Percentiles rank a stretch among this genome's conserved stretches.
Conservation (phyloP, 2,113 vertebrate species). For the Jaculus jaculus region DNA sequence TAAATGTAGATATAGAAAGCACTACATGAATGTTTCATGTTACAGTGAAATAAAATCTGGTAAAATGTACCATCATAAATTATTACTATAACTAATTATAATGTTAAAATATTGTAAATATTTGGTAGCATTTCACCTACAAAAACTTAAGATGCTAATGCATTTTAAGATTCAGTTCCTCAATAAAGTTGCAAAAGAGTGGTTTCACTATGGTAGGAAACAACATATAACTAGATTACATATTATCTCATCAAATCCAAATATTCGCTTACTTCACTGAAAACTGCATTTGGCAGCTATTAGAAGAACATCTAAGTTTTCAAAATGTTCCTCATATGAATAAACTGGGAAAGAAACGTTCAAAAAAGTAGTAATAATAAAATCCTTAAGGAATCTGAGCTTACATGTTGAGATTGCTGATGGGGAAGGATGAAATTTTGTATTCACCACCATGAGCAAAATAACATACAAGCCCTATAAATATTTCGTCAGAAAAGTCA, state of each 20-base stretch:
- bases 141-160: background rate
- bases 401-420: background rate
- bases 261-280: background rate
- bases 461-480: background rate
- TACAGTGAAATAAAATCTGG: background rate
- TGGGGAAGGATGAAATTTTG: background rate
- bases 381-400: background rate
- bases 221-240: background rate
- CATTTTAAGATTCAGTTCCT: slow-evolving; percentile 3
- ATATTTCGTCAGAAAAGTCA: background rate
- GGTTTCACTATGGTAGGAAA: background rate
- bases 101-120: background rate
- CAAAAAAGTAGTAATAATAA: background rate
- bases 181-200: background rate
- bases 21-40: slow-evolving; percentile 19
- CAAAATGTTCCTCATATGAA: rapidly evolving
- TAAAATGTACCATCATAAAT: background rate
- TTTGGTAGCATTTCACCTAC: background rate
- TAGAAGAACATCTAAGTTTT: background rate
- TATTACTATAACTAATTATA: background rate
- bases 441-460: background rate
- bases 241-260: background rate
- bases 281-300: background rate
- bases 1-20: background rate
- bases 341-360: slow-evolving; percentile 10